Base-by-base conservation (phyloP, 2,113 vertebrate species). In the Chelonoidis abingdonii region DNA sequence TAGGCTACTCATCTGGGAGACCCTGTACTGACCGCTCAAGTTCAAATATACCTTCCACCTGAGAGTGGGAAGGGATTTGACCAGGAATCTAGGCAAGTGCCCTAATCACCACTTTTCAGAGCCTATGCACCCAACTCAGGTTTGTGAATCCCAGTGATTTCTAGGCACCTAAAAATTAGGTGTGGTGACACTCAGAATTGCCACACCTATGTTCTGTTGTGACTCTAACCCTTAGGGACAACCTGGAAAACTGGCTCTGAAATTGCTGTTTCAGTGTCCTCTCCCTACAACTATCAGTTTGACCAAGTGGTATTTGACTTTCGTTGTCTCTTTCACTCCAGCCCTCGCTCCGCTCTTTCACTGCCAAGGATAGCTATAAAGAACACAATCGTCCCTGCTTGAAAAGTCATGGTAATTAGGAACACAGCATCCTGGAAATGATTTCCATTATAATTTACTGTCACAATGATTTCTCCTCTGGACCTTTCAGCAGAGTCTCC, bases 331-430 rank as follows among this genome's bases (percentile, higher is more conserved):
- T 75, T 38, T 44, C n/a, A 11, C 9, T 8, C 65, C 93, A 86
- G 75, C 38, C 72, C 50, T 78, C 8, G 6, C 75, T 31, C 27
- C 72, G 84, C 52, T 82, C 80, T 93, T 69, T 85, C 83, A 69
- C 49, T 62, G 79, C 78, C 80, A 92, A 49, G 93, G 14, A 1
- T 0, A 49, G 95, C 72, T 95, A 93, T 92, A 94, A 85, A 84
- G 89, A 93, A 80, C 83, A 89, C 94, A 84, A 93, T 94, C 94
- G 84, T 95, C 93, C 97, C 95, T 96, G 96, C 93, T 82, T 78
- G 92, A 82, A 91, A 89, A 92, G 52, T 27, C 89, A 53, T 6
- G 27, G 93, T 88, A 96, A 96, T 91, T 93, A 92, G 88, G 90
- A 97, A 80, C 56, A 89, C 88, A 96, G 80, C 83, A 57, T 78